These are phyloP conservation scores for Sclerodermus sp. DNA, from an alignment of 2,888 invertebrate genomes.

Conservation along the genomic window DNA sequence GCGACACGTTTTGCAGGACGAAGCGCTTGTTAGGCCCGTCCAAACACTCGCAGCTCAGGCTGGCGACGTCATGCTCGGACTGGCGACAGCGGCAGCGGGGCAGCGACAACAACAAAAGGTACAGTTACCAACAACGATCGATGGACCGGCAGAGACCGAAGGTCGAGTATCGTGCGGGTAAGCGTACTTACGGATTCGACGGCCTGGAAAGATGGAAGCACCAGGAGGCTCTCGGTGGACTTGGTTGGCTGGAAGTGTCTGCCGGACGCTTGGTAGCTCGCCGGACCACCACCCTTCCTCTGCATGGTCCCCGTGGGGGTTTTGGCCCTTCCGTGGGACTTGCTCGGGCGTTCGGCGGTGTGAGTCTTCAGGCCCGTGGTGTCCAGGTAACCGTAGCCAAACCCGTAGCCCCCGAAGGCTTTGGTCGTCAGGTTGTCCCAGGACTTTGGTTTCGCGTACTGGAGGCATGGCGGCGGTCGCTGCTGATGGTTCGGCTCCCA, in stretches of 20 bases:
- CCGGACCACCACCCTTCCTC: constrained; percentile 53
- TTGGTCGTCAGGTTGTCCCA: constrained; percentile 89
- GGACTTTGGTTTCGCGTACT: constrained; percentile 76
- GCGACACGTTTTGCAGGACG: constrained; percentile 27
- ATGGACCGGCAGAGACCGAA: too few species aligned
- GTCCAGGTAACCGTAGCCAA: constrained; percentile 82
- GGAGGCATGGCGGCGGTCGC: constrained; percentile 54
- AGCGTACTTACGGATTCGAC: background rate
- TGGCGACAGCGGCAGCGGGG: too few species aligned
- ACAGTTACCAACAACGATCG: too few species aligned
- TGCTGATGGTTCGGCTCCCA: constrained; percentile 69
- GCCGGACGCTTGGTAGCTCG: background rate
- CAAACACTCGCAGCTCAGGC: constrained; percentile 73
- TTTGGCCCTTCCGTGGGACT: constrained; percentile 65
- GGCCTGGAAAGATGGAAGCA: constrained; percentile 68
- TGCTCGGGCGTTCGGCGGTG: constrained; percentile 53
- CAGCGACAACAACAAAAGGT: too few species aligned
- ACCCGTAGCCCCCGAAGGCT: constrained; percentile 83
- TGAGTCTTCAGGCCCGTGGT: constrained; percentile 60
- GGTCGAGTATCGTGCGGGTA: too few species aligned
- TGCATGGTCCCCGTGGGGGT: constrained; percentile 60
- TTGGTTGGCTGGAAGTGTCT: constrained; percentile 70
- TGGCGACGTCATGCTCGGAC: constrained; percentile 65
- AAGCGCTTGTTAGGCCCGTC: constrained; percentile 51
- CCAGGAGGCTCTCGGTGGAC: constrained; percentile 78